phyloP scores from a whole-genome alignment of 2,797 vertebrate species.

The Scolopax bukidnonensis region DNA sequence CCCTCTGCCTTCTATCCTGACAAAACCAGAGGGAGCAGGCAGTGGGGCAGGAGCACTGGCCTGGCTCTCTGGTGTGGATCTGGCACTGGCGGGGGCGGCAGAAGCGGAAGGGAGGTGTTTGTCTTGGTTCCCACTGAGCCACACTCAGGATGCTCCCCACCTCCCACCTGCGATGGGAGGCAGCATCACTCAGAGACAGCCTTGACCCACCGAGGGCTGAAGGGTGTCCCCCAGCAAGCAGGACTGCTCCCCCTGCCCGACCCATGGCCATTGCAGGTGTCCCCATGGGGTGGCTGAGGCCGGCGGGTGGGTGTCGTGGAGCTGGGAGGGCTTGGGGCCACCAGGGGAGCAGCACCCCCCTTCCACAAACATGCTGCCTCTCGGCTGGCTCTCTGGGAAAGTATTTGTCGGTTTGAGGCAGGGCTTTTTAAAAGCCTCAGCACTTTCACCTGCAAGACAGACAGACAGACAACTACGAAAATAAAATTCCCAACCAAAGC shows the following conservation, averaged over 20 bases:
- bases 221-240: fast-evolving
- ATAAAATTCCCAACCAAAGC: constrained; percentile 38
- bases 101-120: background rate
- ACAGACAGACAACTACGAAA: background rate
- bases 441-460: background rate
- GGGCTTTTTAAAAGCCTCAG: constrained; percentile 5
- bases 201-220: fast-evolving
- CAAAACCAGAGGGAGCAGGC: background rate
- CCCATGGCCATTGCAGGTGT: fast-evolving
- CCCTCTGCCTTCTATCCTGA: background rate
- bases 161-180: fast-evolving
- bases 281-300: fast-evolving
- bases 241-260: background rate
- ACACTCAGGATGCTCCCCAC: background rate
- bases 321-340: background rate
- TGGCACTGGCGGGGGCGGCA: background rate
- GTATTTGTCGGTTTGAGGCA: constrained; percentile 31
- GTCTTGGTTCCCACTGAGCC: background rate
- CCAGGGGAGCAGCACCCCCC: background rate
- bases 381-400: constrained; percentile 1
- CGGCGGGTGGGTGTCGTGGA: fast-evolving
- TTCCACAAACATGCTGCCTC: background rate
- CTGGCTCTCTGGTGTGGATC: background rate
- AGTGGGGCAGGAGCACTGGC: background rate
- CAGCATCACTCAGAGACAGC: fast-evolving